Conservation (phyloP, 1,140 invertebrate genomes). For the Aphelinus atriplicis region DNA sequence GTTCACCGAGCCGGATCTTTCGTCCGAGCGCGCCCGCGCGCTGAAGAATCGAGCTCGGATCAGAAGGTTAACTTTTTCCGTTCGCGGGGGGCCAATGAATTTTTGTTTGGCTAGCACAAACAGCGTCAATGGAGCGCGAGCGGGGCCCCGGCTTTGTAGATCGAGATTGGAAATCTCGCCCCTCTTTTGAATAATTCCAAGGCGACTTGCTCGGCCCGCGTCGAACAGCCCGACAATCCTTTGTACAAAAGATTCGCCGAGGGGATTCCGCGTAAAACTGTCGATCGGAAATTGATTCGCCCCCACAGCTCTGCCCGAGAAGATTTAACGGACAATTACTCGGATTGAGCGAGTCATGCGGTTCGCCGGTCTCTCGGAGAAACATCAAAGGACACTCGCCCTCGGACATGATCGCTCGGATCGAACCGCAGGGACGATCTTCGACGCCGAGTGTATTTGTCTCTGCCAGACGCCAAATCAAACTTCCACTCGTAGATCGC, state of each 20-base stretch:
- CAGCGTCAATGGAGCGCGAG: not conserved
- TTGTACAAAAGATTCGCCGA: not conserved
- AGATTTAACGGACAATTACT: constrained; percentile 58
- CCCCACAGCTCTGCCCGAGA: constrained; percentile 26
- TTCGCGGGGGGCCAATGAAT: not conserved
- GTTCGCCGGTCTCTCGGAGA: constrained; percentile 29
- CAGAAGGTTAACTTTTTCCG: not conserved
- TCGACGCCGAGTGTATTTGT: constrained; percentile 25
- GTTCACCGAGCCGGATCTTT: too few relatives aligned
- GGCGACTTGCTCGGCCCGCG: not conserved
- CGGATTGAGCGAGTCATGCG: constrained; percentile 48
- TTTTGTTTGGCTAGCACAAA: not conserved
- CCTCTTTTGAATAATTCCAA: not conserved
- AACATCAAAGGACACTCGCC: constrained; percentile 47
- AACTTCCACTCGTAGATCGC: constrained; percentile 12
- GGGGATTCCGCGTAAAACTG: constrained; percentile 13
- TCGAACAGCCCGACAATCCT: constrained; percentile 15
- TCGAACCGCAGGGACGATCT: not conserved
- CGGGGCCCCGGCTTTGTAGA: not conserved
- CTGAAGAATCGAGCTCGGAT: not conserved
- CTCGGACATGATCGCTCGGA: constrained; percentile 11
- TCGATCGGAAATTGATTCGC: constrained; percentile 50
- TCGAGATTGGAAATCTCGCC: not conserved
- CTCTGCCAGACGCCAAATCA: constrained; percentile 22
- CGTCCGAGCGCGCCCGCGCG: not conserved